Percentiles rank a stretch among this genome's conserved stretches.
Evolutionary conservation across 2,113 vertebrate genomes (phyloP).

Genomic region (Xenopus tropicalis): UCB_Xtro_10.0 CM004448.2:44243001-44243500

Average conservation of each 20-base stretch:
- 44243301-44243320: too few species aligned
- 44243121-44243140: constrained; percentile 29
- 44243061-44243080: constrained; percentile 38
- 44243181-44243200: constrained; percentile 14
- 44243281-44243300: too few species aligned
- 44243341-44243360: too few species aligned
- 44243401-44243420: too few species aligned
- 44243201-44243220: constrained; percentile 18
- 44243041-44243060: constrained; percentile 55
- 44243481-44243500: too few species aligned
- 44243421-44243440: too few species aligned
- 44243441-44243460: too few species aligned
- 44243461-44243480: too few species aligned
- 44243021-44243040: constrained; percentile 55
- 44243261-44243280: too few species aligned
- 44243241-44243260: neutral
- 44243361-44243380: too few species aligned
- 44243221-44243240: constrained; percentile 3
- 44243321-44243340: too few species aligned
- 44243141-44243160: constrained; percentile 38
- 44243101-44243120: constrained; percentile 26
- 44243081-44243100: constrained; percentile 24
- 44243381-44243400: too few species aligned
- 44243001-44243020: constrained; percentile 60
- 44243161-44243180: constrained; percentile 3